Conservation (phyloP, 2,113 vertebrate species). For the Pagrus major region DNA sequence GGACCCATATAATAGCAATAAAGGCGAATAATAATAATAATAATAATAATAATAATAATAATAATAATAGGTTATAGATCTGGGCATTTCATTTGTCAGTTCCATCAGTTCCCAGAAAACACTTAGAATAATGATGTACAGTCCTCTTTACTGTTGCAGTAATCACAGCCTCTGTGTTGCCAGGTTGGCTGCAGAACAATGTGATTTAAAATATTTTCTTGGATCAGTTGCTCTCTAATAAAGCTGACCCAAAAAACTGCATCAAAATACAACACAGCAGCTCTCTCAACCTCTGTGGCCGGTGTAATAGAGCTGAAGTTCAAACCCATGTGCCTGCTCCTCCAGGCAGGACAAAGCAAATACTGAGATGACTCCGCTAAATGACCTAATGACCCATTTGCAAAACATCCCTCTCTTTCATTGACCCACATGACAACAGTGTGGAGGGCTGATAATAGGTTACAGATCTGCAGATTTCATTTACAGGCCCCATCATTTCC, state of each 20-base stretch:
- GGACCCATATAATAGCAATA: background rate
- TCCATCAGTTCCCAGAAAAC: background rate
- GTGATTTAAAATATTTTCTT: background rate
- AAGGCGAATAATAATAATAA: background rate
- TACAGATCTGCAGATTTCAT: slow-evolving; percentile 53
- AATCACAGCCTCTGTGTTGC: background rate
- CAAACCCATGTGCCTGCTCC: background rate
- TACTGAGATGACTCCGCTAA: background rate
- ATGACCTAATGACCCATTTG: slow-evolving; percentile 20
- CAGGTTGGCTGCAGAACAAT: background rate
- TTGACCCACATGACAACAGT: slow-evolving; percentile 34
- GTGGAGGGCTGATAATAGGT: slow-evolving; percentile 40
- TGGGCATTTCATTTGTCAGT: background rate
- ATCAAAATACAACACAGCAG: background rate
- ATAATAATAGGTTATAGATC: background rate
- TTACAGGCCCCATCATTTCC: slow-evolving; percentile 61
- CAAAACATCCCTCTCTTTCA: slow-evolving; percentile 28
- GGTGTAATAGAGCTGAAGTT: slow-evolving; percentile 3
- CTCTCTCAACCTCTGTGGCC: background rate
- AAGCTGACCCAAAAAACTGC: background rate
- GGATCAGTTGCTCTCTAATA: background rate
- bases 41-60: no score
- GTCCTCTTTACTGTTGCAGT: background rate
- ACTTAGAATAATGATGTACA: background rate
- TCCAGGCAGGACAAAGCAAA: slow-evolving; percentile 46